Base-by-base conservation (phyloP, 2,113 vertebrate genomes). In the Trogon surrucura region DNA sequence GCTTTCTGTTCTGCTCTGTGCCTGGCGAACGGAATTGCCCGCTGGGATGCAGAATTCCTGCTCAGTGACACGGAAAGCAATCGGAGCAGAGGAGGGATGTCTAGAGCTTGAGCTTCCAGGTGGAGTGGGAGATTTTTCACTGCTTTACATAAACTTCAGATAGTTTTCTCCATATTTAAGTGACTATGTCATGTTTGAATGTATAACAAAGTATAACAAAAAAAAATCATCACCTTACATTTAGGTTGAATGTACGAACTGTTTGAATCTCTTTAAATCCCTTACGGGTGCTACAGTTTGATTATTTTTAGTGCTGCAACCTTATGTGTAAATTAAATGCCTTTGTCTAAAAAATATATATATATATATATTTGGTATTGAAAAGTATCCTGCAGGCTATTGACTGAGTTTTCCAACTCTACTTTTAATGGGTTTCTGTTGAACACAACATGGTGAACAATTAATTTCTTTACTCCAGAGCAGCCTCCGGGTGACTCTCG, bases 401-500 rank as follows among this genome's bases (percentile, higher is more conserved):
- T 93, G 80, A 75, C 81, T 83, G 75, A 69, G 44, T 92, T 92
- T 92, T 96, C 70, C 94, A 96, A 4, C 82, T 94, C 5, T 97
- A 23, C 97, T 96, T 81, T 92, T 61, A 89, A 94, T 79, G 96
- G 71, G 88, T 93, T 5, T 97, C 75, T 97, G 87, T 96, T 93
- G 95, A 98, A 96, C 93, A 97, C 93, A 95, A 96, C 91, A 54
- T 96, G 95, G 96, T 97, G 98, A 98, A 98, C 97, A 88, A 97
- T 96, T 77, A 54, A 98, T 99, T 98, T 99, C 98, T 99, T 98
- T 98, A 98, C 98, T 98, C 98, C 98, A 99, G 99, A 99, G 98
- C 99, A 99, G 98, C 98, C 99, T 99, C 98, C 97, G 99, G 98
- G 99, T 99, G 98, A 99, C 98, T 97, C 99, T 98, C 99, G 98